Base-by-base conservation (phyloP, 2,113 vertebrate species). In the Sula dactylatra region DNA sequence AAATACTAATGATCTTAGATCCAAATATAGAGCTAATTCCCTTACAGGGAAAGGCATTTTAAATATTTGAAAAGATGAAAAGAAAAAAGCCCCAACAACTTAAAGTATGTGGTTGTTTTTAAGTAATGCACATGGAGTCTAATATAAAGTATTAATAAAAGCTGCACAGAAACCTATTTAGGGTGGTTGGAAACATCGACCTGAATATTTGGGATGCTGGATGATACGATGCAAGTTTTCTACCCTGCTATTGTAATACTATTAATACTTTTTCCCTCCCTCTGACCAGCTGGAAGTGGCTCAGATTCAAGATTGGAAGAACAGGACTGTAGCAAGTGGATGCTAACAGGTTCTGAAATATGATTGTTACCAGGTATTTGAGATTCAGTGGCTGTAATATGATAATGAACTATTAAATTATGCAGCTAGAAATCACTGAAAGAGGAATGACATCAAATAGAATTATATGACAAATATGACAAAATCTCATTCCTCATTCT, bases 261-360 rank as follows among this genome's bases (percentile, higher is more conserved):
- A 64, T 79, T 87, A 96, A 95, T 89, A 52, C 58, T 91, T 72
- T 40, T 10, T 19, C 59, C 69, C 56, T 45, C 32, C 9, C 40
- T 40, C 55, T 34, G 13, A n/a, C 34, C 13, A n/a, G 15, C 55
- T 89, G 69, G 34, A 93, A 93, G 64, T 85, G 84, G 40, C 59
- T 97, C 86, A 96, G 54, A 32, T 71, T 74, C 91, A 97, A 95
- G 85, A 49, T 62, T 74, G 78, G 71, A 93, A 88, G 79, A 93
- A 42, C 74, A 91, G 70, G 74, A 61, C 66, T 27, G 18, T 52
- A 92, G 86, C 89, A 96, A 97, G 86, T 87, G 38, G 62, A 97
- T 96, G 87, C 80, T 95, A 95, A 93, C 70, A 86, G 85, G 77
- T 92, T 92, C 89, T 94, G 97, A 97, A 98, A 97, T 95, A 88